Evolutionary conservation across 53 echinoderm and acorn worm genomes (phyloP), one percentile per base, ranked within the genome.

Genomic region (Astropecten irregularis): DNA sequence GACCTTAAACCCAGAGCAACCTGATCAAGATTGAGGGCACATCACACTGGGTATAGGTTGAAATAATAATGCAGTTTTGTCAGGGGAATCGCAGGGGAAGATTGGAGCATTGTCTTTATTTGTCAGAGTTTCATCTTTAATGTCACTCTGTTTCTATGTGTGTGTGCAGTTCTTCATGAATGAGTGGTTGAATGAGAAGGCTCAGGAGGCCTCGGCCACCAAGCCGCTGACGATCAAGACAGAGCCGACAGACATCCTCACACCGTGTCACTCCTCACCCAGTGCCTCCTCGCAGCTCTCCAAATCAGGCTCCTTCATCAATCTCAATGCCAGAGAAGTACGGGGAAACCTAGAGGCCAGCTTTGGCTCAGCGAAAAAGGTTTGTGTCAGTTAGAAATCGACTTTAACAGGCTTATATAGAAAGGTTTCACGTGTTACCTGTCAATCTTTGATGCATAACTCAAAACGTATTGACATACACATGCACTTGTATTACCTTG

Each of bases 151-250:
- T n/a, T n/a, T n/a, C n/a, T n/a, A n/a, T n/a, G n/a, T n/a, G n/a
- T n/a, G n/a, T n/a, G n/a, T n/a, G n/a, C n/a, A 96, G 96, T 93
- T 96, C 74, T 91, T 96, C 66, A 93, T 96, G 89, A 96, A 96
- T 82, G 96, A 96, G 49, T 96, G 96, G 96, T 84, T 93, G 71
- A 96, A 96, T 81, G 96, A 96, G 86, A 96, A 96, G 63, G 96
- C 96, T 0, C 83, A 68, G 42, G 96, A 96, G 50, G 87, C 96
- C 1, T 91, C 86, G 0, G 93, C 91, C 30, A 82, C 86, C 81
- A 93, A 89, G 51, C 96, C 96, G 4, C 70, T 96, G 29, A 91
- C 96, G 26, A 93, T 96, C 60, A 93, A 93, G 67, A 96, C 96
- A 0, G 96, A 96, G 32, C 81, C 81, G 55, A 46, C 87, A 9